Evolutionary conservation across 2,888 invertebrate genomes (phyloP), one percentile per base, ranked within the genome.

Genomic region (Entomobrya proxima): DNA sequence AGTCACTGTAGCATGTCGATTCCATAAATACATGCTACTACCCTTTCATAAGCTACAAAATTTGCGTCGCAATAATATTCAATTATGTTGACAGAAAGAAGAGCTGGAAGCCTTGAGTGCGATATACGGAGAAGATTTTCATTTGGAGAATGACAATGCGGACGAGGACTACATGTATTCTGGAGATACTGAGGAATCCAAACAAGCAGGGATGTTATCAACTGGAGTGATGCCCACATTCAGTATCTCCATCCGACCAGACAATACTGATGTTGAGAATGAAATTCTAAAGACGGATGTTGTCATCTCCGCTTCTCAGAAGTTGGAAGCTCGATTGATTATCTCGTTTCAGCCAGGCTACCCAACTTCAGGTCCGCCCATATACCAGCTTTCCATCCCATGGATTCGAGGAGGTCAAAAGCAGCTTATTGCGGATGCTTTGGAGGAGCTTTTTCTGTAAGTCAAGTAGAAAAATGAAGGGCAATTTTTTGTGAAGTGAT

Each of bases 61-160:
- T 47, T 4, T 47, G 9, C n/a, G 13, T n/a, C n/a, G 47, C n/a
- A 11, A 11, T 15, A 15, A 47, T 15, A 15, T 47, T 47, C n/a
- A 47, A 47, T 30, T 58, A 24, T 58, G 40, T 9, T 58, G 3
- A 47, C 86, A 94, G 94, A 92, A 92, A 5, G 95, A 95, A 88
- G 96, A 96, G 93, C 92, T 96, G 21, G 95, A 95, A 92, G 95
- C 94, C 0, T 92, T 96, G 21, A 92, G 93, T 87, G 94, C 96
- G 2, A 96, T 96, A 88, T 96, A 95, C 91, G 94, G 93, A 2
- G 92, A 94, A 27, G 95, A 96, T 89, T 96, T 95, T 94, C 92
- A 92, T 81, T 92, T 92, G 5, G 94, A 95, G 87, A 50, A 40
- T 18, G 81, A 82, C 74, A 74, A 74, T 24, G 47, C 13, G 1